Percentiles rank a stretch among this genome's conserved stretches.
These are phyloP conservation scores for Halisarca cf. caerulea DNA, from an alignment of 37 sponge, comb jelly and placozoan genomes.

Conservation along the genomic window DNA sequence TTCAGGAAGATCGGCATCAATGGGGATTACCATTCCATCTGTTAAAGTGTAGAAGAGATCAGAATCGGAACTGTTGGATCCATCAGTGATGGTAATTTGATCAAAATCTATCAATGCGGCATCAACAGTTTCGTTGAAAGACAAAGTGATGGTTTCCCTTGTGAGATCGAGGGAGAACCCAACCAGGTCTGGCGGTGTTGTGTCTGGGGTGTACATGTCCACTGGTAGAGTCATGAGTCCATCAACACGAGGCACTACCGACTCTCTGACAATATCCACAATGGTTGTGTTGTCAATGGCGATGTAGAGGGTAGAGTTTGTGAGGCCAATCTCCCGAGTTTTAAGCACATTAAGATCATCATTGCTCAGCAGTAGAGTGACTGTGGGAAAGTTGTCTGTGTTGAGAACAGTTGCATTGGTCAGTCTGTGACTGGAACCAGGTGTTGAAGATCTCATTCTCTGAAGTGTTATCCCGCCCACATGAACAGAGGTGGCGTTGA, in stretches of 20 bases:
- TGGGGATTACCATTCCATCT: constrained; percentile 21
- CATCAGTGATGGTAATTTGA: constrained; percentile 56
- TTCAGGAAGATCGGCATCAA: constrained; percentile 21
- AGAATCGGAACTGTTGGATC: constrained; percentile 4
- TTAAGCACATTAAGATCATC: constrained; percentile 85
- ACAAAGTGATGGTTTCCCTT: constrained; percentile 57
- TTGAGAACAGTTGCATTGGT: constrained; percentile 35
- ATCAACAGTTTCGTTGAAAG: constrained; percentile 83
- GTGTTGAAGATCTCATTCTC: constrained; percentile 4
- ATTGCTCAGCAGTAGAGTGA: constrained; percentile 48
- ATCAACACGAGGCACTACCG: constrained; percentile 29
- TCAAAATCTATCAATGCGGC: constrained; percentile 38
- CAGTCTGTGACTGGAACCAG: constrained; percentile 26
- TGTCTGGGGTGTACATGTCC: constrained; percentile 52
- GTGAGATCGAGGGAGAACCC: constrained; percentile 66
- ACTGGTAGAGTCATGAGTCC: constrained; percentile 57
- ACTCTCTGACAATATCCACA: constrained; percentile 52
- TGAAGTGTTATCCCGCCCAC: constrained; percentile 76
- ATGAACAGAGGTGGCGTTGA: constrained; percentile 61
- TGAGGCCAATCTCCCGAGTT: constrained; percentile 50
- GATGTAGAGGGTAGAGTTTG: constrained; percentile 52
- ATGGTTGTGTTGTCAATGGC: constrained; percentile 50
- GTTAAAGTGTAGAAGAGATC: constrained; percentile 43
- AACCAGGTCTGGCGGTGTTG: constrained; percentile 55
- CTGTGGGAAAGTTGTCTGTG: constrained; percentile 36